These are phyloP conservation scores for Scartelaos histophorus DNA, from an alignment of 2,113 vertebrate species.

Conservation along the genomic window DNA sequence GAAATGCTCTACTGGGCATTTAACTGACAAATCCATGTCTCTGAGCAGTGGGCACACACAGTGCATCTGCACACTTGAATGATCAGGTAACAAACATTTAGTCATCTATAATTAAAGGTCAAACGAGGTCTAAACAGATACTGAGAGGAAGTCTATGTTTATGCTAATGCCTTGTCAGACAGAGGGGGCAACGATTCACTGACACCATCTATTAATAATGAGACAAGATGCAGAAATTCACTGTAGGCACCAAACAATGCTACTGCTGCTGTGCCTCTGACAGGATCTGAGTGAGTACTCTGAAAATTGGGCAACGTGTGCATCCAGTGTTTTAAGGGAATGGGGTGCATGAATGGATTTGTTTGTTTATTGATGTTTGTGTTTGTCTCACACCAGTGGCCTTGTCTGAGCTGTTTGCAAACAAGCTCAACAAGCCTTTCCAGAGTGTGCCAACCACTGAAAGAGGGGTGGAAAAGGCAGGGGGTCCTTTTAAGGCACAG, in stretches of 20 bases:
- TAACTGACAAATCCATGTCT: neutral
- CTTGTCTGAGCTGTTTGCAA: conserved; percentile 69
- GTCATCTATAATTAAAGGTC: conserved; percentile 73
- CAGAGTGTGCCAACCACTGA: neutral
- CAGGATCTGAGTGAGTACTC: conserved; percentile 53
- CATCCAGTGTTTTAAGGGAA: conserved; percentile 13
- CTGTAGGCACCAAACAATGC: conserved; percentile 56
- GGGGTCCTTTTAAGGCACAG: neutral
- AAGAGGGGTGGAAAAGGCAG: neutral
- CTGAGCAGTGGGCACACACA: conserved; percentile 7
- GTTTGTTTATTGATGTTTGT: conserved; percentile 76
- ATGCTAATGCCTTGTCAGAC: conserved; percentile 77
- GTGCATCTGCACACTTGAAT: conserved; percentile 42
- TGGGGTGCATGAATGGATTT: conserved; percentile 57
- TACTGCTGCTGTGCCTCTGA: conserved; percentile 42
- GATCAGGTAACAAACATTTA: conserved; percentile 68
- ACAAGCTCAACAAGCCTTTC: conserved; percentile 56
- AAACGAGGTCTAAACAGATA: conserved; percentile 70
- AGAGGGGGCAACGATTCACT: conserved; percentile 60
- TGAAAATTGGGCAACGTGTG: conserved; percentile 34
- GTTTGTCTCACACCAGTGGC: conserved; percentile 69
- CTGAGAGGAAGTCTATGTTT: conserved; percentile 76
- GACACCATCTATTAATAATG: conserved; percentile 76
- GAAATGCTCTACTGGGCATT: neutral
- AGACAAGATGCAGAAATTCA: conserved; percentile 61